phyloP scores from a whole-genome alignment of 2,797 vertebrate genomes.

The Anas georgica region DNA sequence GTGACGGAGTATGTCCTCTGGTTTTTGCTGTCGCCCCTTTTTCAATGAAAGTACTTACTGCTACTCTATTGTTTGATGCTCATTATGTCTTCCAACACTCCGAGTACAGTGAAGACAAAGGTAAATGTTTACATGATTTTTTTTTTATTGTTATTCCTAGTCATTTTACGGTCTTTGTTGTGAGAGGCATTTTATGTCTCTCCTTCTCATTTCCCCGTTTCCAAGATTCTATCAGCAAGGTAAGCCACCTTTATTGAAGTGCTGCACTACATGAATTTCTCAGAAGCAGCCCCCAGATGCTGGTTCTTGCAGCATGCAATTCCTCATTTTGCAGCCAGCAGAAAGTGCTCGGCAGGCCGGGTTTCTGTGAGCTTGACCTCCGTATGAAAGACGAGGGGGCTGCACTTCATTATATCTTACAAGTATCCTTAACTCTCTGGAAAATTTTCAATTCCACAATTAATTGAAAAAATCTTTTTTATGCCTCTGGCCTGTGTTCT shows the following conservation, averaged over 20 bases:
- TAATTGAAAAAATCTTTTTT: conserved; percentile 26
- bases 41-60: background rate
- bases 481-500: background rate
- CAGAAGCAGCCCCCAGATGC: background rate
- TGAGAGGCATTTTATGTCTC: background rate
- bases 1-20: conserved; percentile 22
- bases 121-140: background rate
- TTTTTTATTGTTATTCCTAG: background rate
- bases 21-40: background rate
- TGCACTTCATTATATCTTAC: background rate
- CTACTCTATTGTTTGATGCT: background rate
- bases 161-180: background rate
- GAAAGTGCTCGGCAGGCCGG: background rate
- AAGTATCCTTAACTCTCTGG: conserved; percentile 4
- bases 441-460: conserved; percentile 22
- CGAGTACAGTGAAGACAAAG: background rate
- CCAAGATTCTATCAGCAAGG: background rate
- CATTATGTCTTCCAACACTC: accelerated
- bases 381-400: background rate
- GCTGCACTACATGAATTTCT: background rate
- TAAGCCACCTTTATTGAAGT: background rate
- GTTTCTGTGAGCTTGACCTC: conserved; percentile 14
- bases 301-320: background rate
- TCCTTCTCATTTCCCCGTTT: background rate
- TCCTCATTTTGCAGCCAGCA: background rate